A percentile compares a stretch with the other conserved stretches of the same genome.
Evolutionary conservation across 2,797 vertebrate genomes (phyloP).

Genomic region (Alcedo atthis): DNA sequence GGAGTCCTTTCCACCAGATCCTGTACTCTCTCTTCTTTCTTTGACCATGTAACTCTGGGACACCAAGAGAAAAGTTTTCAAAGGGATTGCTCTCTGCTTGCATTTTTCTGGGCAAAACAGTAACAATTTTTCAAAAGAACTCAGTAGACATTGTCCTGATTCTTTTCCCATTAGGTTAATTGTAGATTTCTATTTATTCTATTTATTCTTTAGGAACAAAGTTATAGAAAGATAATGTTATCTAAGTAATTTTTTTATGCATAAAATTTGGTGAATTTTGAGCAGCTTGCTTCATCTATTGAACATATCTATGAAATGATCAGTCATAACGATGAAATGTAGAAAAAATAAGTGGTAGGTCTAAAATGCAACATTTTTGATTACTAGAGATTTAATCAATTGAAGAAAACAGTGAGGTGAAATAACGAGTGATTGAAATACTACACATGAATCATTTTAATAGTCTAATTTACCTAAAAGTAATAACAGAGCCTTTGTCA

Average conservation of each 20-base stretch:
- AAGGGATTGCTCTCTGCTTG: not conserved
- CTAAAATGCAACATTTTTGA: slow-evolving; percentile 9
- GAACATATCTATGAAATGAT: slow-evolving; percentile 16
- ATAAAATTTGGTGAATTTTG: not conserved
- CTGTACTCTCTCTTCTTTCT: not conserved
- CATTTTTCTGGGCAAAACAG: not conserved
- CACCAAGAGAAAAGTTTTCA: not conserved
- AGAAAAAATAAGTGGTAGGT: not conserved
- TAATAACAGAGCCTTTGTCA: not conserved
- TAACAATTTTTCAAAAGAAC: not conserved
- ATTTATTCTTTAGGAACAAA: not conserved
- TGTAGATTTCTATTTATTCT: not conserved
- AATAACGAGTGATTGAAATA: slow-evolving; percentile 26
- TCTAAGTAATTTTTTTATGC: not conserved
- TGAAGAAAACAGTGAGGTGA: slow-evolving; percentile 1
- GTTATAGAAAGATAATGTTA: not conserved
- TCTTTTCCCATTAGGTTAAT: not conserved
- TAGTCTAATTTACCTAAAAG: slow-evolving; percentile 8
- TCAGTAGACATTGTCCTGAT: not conserved
- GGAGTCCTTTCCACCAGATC: not conserved
- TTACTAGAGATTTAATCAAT: slow-evolving; percentile 20
- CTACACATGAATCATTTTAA: not conserved
- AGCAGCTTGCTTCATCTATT: not conserved
- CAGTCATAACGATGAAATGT: not conserved
- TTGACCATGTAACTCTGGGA: not conserved